Conservation (phyloP, 2,888 invertebrate genomes). For the Nemapogon koenigi region DNA sequence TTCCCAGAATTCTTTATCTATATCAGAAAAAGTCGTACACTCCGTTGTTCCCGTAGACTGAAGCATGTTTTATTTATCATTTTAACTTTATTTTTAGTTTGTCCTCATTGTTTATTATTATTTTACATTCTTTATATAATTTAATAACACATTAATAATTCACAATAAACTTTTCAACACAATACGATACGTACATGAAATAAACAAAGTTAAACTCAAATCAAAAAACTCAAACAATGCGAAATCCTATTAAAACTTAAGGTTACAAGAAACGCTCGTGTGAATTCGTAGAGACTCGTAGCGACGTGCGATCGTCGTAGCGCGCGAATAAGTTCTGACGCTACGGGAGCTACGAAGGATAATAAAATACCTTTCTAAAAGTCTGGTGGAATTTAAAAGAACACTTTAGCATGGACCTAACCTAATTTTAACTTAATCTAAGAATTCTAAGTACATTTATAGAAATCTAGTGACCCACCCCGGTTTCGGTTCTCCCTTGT, state of each 20-base stretch:
- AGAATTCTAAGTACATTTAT: too few relatives aligned
- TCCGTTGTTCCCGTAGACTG: neutral
- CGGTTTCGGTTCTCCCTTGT: too few relatives aligned
- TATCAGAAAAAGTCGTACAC: constrained; percentile 13
- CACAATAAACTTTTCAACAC: neutral
- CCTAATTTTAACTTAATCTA: too few relatives aligned
- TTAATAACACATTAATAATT: neutral
- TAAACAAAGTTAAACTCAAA: neutral
- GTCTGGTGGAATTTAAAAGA: too few relatives aligned
- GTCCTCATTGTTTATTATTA: neutral
- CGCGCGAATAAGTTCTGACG: constrained; percentile 22
- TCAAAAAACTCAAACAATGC: neutral
- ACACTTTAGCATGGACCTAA: too few relatives aligned
- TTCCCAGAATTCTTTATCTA: constrained; percentile 31
- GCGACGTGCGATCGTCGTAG: constrained; percentile 27
- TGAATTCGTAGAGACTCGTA: constrained; percentile 1
- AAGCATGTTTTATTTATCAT: constrained; percentile 4
- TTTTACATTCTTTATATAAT: neutral
- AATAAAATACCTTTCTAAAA: too few relatives aligned
- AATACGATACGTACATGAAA: neutral
- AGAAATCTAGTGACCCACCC: too few relatives aligned
- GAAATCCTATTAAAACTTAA: constrained; percentile 8
- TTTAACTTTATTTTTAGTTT: neutral
- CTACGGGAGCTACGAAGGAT: too few relatives aligned
- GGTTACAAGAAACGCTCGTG: constrained; percentile 19